Evolutionary conservation across 2,113 vertebrate species (phyloP).

Genomic region (Calyptomena viridis): DNA sequence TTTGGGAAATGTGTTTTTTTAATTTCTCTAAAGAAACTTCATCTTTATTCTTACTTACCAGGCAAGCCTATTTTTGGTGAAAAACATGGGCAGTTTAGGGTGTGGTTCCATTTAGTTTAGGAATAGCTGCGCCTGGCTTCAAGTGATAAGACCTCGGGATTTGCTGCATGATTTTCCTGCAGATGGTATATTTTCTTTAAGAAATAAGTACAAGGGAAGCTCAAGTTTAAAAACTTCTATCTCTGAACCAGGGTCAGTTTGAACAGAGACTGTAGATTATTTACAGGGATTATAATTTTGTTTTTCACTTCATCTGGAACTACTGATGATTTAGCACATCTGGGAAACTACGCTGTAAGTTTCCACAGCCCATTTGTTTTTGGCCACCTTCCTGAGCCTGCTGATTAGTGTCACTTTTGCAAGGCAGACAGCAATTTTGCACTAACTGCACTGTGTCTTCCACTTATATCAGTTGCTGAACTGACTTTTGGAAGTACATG

Average conservation of each 20-base stretch:
- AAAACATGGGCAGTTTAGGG: constrained; percentile 43
- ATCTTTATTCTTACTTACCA: neutral
- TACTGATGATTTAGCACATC: constrained; percentile 42
- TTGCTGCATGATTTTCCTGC: constrained; percentile 11
- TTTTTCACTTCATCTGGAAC: constrained; percentile 29
- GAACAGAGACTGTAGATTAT: neutral
- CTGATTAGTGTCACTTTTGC: constrained; percentile 23
- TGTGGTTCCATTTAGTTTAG: constrained; percentile 28
- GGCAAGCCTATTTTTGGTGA: neutral
- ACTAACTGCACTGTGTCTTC: neutral
- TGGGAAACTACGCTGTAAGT: constrained; percentile 4
- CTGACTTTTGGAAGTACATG: neutral
- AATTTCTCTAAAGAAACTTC: neutral
- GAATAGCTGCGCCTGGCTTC: constrained; percentile 3
- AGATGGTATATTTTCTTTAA: constrained; percentile 28
- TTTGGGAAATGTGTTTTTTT: neutral
- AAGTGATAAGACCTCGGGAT: constrained; percentile 34
- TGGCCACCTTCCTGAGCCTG: constrained; percentile 33
- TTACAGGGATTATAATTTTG: neutral
- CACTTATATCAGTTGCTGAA: neutral
- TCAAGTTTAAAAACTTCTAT: neutral
- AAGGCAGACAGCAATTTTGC: constrained; percentile 7
- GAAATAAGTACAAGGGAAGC: neutral
- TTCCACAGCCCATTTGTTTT: constrained; percentile 19
- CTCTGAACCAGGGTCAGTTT: neutral